phyloP scores from a whole-genome alignment of 2,113 vertebrate genomes.

The Ictalurus punctatus region DNA sequence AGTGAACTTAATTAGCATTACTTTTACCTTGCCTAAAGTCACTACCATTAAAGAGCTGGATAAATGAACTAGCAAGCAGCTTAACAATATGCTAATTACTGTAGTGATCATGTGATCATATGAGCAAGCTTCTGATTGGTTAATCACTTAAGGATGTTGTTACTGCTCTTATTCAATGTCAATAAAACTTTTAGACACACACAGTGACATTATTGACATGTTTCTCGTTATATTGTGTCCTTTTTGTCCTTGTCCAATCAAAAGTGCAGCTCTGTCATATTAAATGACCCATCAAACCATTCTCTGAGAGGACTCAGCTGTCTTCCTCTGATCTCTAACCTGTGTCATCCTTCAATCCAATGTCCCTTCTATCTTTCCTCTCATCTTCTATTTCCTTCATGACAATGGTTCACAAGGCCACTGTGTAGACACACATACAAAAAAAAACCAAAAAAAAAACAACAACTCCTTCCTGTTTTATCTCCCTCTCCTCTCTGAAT shows the following conservation, averaged over 20 bases:
- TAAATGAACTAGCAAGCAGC: neutral
- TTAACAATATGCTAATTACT: neutral
- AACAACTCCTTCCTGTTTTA: no score
- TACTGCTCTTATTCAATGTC: neutral
- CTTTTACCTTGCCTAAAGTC: neutral
- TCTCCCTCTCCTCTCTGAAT: neutral
- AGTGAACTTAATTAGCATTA: neutral
- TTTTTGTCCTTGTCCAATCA: conserved; percentile 13
- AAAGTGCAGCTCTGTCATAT: neutral
- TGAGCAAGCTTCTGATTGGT: neutral
- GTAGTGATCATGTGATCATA: neutral
- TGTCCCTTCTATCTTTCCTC: conserved; percentile 10
- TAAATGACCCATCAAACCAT: neutral
- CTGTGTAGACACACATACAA: neutral
- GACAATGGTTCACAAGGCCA: neutral
- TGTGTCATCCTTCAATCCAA: conserved; percentile 21
- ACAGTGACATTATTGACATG: neutral
- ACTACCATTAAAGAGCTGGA: neutral
- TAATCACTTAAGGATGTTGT: neutral
- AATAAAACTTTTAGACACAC: neutral
- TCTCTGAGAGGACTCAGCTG: neutral
- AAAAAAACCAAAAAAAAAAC: neutral
- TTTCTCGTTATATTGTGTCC: neutral
- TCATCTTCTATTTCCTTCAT: conserved; percentile 22
- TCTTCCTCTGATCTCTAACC: neutral